Percentiles rank a stretch among this genome's conserved stretches.
Conservation (phyloP, 2,797 vertebrate species). For the Sebastes alutus region DNA sequence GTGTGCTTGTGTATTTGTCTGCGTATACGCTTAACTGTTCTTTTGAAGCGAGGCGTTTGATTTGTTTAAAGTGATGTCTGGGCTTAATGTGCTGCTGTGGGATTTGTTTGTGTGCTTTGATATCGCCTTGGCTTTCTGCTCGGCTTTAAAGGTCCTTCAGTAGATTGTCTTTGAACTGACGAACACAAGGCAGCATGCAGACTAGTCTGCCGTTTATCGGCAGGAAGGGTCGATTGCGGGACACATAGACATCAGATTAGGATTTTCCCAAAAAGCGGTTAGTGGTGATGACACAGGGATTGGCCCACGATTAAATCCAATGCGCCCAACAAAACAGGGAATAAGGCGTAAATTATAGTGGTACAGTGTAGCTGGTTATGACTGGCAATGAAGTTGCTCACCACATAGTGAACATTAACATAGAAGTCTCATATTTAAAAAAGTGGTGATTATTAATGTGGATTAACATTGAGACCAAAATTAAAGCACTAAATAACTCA, state of each 20-base stretch:
- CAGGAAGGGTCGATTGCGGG: conserved; percentile 42
- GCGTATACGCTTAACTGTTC: conserved; percentile 51
- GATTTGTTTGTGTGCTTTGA: conserved; percentile 82
- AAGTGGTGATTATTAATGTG: neutral
- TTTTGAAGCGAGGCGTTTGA: conserved; percentile 79
- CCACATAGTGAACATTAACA: neutral
- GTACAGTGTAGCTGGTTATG: neutral
- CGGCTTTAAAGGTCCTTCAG: conserved; percentile 70
- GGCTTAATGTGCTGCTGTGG: conserved; percentile 78
- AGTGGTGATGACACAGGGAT: conserved; percentile 49
- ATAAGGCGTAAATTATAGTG: neutral
- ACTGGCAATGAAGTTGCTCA: neutral
- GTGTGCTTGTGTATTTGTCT: conserved; percentile 55
- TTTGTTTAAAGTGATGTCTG: conserved; percentile 80
- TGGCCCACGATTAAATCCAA: conserved; percentile 33
- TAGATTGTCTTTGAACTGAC: conserved; percentile 76
- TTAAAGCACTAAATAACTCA: neutral
- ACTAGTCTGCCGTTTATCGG: conserved; percentile 45
- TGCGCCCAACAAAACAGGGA: neutral
- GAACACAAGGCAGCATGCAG: conserved; percentile 52
- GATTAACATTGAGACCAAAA: neutral
- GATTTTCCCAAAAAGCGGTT: conserved; percentile 57
- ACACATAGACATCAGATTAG: conserved; percentile 51
- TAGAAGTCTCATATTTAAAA: neutral
- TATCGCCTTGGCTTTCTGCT: conserved; percentile 72